Percentiles rank a stretch among this genome's conserved stretches.
Evolutionary conservation across 2,888 invertebrate species (phyloP).

Genomic region (Neoitamus cyanurus): DNA sequence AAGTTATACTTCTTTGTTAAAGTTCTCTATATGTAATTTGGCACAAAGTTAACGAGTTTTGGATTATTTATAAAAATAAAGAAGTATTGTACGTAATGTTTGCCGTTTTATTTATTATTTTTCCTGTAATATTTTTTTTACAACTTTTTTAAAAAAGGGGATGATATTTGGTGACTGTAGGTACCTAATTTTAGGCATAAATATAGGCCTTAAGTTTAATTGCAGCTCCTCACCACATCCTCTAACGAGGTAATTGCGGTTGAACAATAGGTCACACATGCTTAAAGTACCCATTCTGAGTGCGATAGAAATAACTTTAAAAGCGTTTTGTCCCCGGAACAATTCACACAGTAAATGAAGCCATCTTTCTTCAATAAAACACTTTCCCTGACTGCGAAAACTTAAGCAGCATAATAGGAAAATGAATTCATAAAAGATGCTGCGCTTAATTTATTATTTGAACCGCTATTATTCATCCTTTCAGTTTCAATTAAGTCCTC

Average conservation of each 20-base stretch:
- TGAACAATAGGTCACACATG: not conserved
- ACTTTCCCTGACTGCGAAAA: slow-evolving; percentile 31
- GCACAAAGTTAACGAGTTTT: too few relatives aligned
- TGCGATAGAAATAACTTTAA: not conserved
- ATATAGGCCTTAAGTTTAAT: too few relatives aligned
- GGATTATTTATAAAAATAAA: too few relatives aligned
- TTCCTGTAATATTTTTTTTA: too few relatives aligned
- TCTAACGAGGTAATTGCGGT: not conserved
- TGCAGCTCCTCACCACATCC: not conserved
- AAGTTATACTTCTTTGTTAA: too few relatives aligned
- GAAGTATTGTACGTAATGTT: too few relatives aligned
- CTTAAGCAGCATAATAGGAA: slow-evolving; percentile 17
- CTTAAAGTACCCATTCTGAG: not conserved
- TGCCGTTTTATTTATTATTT: too few relatives aligned
- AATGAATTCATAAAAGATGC: slow-evolving; percentile 51
- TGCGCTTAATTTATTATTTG: slow-evolving; percentile 54
- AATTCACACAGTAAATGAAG: not conserved
- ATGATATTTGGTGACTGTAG: too few relatives aligned
- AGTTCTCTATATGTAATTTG: too few relatives aligned
- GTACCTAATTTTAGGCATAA: too few relatives aligned
- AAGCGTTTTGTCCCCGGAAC: not conserved
- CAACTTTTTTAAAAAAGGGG: too few relatives aligned
- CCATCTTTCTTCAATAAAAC: slow-evolving; percentile 3
- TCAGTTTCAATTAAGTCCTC: slow-evolving; percentile 57
- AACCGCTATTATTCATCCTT: slow-evolving; percentile 57